A percentile compares a stretch with the other conserved stretches of the same genome.
phyloP scores from a whole-genome alignment of 2,888 invertebrate genomes.

The Rhagium mordax region DNA sequence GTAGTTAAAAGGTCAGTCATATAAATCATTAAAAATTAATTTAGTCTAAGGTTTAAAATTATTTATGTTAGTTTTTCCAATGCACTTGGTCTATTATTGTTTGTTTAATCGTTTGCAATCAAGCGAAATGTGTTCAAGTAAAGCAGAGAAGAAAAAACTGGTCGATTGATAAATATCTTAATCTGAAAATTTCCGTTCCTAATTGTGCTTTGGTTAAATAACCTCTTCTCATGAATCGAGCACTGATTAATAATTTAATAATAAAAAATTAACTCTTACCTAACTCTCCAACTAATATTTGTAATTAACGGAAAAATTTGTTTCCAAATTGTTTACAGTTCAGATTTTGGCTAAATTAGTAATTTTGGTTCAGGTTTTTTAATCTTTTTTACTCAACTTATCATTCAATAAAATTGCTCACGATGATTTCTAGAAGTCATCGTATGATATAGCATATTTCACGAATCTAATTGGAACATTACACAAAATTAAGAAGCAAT shows the following conservation, averaged over 20 bases:
- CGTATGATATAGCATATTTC: not conserved
- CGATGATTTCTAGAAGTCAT: not conserved
- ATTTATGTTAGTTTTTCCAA: not conserved
- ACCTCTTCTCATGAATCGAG: not conserved
- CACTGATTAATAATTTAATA: not conserved
- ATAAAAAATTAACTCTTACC: not conserved
- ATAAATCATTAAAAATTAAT: not conserved
- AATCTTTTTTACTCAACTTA: too few species aligned
- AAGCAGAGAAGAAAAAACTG: not conserved
- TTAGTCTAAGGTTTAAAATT: not conserved
- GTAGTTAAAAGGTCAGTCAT: not conserved
- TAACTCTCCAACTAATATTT: not conserved
- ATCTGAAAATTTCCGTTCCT: not conserved
- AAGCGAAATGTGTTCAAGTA: not conserved
- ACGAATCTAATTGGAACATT: not conserved
- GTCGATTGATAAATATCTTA: not conserved
- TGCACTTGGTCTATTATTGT: not conserved
- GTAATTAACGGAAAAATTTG: not conserved
- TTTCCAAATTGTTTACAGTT: not conserved
- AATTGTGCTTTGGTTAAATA: not conserved
- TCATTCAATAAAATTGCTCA: too few species aligned
- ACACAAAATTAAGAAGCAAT: too few species aligned
- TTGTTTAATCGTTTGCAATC: not conserved
- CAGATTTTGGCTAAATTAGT: not conserved
- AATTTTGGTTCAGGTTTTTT: too few species aligned